Base-by-base conservation (phyloP, 2,888 invertebrate genomes). In the Halictus ligatus region DNA sequence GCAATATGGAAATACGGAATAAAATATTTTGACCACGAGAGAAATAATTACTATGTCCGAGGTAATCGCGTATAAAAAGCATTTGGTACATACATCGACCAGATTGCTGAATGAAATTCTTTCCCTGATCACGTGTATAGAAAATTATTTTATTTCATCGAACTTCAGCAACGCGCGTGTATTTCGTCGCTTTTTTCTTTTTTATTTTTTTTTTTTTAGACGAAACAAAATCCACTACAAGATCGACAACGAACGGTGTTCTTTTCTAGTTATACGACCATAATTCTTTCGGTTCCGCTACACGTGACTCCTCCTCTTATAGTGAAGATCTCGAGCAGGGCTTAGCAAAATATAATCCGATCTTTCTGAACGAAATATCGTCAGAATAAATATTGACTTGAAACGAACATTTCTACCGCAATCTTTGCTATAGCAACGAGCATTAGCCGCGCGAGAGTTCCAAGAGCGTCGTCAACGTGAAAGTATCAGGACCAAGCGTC, bases 271-370 rank as follows among this genome's bases (percentile, higher is more conserved):
- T 58, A 58, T 58, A 58, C 12, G n/a, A n/a, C 58, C 4, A 58
- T 58, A 58, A 58, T 58, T 58, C 58, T 58, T 58, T 58, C n/a
- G n/a, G 58, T 58, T 12, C n/a, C 58, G 58, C n/a, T 58, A 58
- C 12, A n/a, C n/a, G 4, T 58, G 58, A 58, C 58, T 58, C 12
- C 12, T 58, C 58, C n/a, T 12, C 5, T n/a, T 1, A 4, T n/a
- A 1, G 4, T n/a, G 58, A 58, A 12, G 58, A 58, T 1, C 5
- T 12, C 58, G n/a, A 58, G 1, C 58, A n/a, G n/a, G n/a, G 12
- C 5, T 12, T n/a, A n/a, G 10, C 58, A 58, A 58, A 58, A 58
- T n/a, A n/a, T 58, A n/a, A 58, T 58, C n/a, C 8, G 3, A 4
- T n/a, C n/a, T 5, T 10, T n/a, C 12, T 1, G 4, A 58, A 4